These are phyloP conservation scores for Gymnogyps californianus DNA, from an alignment of 2,113 vertebrate genomes.

Conservation along the genomic window DNA sequence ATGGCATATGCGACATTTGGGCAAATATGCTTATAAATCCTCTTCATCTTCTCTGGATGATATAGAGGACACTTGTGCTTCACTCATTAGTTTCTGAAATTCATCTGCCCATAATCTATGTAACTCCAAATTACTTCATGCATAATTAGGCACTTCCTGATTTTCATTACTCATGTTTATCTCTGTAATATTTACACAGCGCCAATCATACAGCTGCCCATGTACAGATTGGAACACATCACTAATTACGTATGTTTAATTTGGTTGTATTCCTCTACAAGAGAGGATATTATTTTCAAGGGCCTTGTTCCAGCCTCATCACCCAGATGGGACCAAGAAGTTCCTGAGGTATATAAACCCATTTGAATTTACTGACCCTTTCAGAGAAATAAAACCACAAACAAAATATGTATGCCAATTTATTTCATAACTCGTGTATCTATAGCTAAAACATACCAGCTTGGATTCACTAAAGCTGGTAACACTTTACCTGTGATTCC, in stretches of 20 bases:
- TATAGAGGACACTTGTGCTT: neutral
- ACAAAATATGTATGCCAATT: neutral
- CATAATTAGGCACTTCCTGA: neutral
- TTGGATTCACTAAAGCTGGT: neutral
- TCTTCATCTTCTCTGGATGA: neutral
- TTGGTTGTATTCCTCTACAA: neutral
- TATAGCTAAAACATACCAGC: neutral
- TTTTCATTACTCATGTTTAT: slow-evolving; percentile 18
- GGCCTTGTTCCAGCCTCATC: neutral
- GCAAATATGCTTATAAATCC: neutral
- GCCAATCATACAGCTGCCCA: neutral
- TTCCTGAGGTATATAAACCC: neutral
- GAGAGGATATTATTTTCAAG: neutral
- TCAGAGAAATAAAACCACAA: neutral
- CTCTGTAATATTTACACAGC: neutral
- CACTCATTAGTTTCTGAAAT: slow-evolving; percentile 16
- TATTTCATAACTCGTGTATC: neutral
- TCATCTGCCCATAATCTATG: neutral
- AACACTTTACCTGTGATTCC: neutral
- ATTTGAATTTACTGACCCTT: neutral
- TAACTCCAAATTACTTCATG: slow-evolving; percentile 19
- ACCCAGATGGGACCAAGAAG: slow-evolving; percentile 27
- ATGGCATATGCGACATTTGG: neutral
- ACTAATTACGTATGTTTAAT: neutral
- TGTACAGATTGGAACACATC: neutral